phyloP scores from a whole-genome alignment of 2,797 vertebrate genomes.

The Geotrypetes seraphini region DNA sequence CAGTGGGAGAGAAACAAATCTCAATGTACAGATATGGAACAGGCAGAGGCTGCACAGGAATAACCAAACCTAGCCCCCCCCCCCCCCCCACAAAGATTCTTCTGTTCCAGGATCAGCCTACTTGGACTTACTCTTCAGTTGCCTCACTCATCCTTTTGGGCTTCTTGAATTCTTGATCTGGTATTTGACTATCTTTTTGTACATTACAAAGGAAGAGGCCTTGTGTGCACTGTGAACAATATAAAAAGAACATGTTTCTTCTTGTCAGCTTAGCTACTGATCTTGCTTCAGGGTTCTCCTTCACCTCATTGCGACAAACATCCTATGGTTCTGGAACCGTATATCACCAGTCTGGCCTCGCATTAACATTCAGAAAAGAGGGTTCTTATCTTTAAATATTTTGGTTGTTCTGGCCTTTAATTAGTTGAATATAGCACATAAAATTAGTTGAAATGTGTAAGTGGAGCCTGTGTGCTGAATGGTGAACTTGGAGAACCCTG shows the following conservation, averaged over 20 bases:
- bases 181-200: slow-evolving; percentile 36
- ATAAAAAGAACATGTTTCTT: too few relatives aligned
- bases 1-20: slow-evolving; percentile 88
- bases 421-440: too few relatives aligned
- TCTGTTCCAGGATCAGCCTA: slow-evolving; percentile 20
- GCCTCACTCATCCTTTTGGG: slow-evolving; percentile 40
- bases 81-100: slow-evolving; percentile 33
- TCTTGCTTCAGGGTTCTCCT: slow-evolving; percentile 13
- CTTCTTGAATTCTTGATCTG: slow-evolving; percentile 29
- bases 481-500: slow-evolving; percentile 6
- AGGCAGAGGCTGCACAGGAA: slow-evolving; percentile 53
- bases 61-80: slow-evolving; percentile 20
- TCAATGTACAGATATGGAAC: slow-evolving; percentile 64
- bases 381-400: too few relatives aligned
- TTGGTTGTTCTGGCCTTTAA: too few relatives aligned
- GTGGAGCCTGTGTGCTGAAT: too few relatives aligned
- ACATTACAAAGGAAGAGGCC: slow-evolving; percentile 19
- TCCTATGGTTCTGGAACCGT: too few relatives aligned
- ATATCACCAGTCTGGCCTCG: too few relatives aligned
- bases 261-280: too few relatives aligned
- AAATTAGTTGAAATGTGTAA: too few relatives aligned
- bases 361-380: too few relatives aligned
- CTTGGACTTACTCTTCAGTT: slow-evolving; percentile 23
- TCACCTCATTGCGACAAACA: too few relatives aligned
- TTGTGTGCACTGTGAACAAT: slow-evolving; percentile 15